Evolutionary conservation across 1,140 invertebrate genomes (phyloP), one percentile per base, ranked within the genome.

Genomic region (Ooceraea biroi): DNA sequence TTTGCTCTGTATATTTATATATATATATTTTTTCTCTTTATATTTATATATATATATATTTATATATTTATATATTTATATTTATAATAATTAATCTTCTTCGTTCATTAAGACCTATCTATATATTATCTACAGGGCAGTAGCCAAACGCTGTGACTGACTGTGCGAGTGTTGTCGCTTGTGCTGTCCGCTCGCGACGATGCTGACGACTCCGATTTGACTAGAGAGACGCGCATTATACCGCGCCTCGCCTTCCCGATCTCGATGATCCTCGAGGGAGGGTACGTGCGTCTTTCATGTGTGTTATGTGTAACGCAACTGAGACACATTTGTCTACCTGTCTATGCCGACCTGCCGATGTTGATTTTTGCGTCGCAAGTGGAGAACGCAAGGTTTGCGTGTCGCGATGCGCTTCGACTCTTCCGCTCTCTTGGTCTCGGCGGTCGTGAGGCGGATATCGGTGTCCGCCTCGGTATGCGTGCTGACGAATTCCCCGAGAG

Each of bases 111-210:
- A 77, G 85, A 36, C 73, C 84, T 92, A 92, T 90, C 87, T 92
- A 91, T 88, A 88, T 89, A 88, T 88, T 88, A 91, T 91, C 88
- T 92, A 92, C 91, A 92, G 91, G 90, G 88, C 89, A 92, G 89
- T 91, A 92, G 87, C 76, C 91, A 91, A 90, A 91, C 80, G 86
- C 85, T 91, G 85, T 89, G 88, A 90, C 85, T 88, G 85, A 91
- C 85, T 89, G 89, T 85, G 80, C 82, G 83, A 91, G 84, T 69
- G 72, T 88, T 83, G 63, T 30, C 82, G 63, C 68, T 65, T 84
- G 61, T 87, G 27, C 80, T 61, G 73, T 68, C 73, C 19, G 68
- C 63, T 88, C 63, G 19, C 74, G 55, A 78, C 66, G 78, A 55
- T 52, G 46, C 52, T 57, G 22, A 69, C 69, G 66, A 80, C 19